These are phyloP conservation scores for Melieria crassipennis DNA, from an alignment of 2,888 invertebrate species.

Conservation along the genomic window DNA sequence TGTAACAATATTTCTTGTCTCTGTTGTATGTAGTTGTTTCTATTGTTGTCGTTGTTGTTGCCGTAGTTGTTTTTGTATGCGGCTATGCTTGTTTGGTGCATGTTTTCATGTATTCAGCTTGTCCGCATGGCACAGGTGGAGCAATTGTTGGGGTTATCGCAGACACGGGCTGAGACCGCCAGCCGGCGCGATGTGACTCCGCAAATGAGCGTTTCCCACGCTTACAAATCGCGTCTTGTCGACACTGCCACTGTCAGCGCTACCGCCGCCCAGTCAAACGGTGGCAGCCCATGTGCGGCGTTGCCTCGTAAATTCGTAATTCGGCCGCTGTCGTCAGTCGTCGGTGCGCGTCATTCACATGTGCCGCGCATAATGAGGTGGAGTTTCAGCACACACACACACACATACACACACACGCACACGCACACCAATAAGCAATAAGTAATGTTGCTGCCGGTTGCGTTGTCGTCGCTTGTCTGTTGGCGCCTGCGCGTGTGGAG, in stretches of 20 bases:
- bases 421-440: background rate
- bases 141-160: background rate
- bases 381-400: background rate
- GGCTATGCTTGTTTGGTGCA: slow-evolving; percentile 14
- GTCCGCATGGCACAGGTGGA: slow-evolving; percentile 32
- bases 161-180: background rate
- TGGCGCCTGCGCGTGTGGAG: slow-evolving; percentile 24
- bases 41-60: background rate
- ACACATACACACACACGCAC: background rate
- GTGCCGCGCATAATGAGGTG: slow-evolving; percentile 29
- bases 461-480: background rate
- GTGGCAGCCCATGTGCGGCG: background rate
- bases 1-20: background rate
- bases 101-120: slow-evolving; percentile 25
- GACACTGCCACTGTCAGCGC: slow-evolving; percentile 5
- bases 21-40: background rate
- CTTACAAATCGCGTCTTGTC: slow-evolving; percentile 23
- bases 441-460: background rate
- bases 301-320: background rate
- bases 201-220: slow-evolving; percentile 49
- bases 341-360: slow-evolving; percentile 20
- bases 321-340: slow-evolving; percentile 19
- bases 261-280: slow-evolving; percentile 10
- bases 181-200: slow-evolving; percentile 41
- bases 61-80: background rate